phyloP scores from a whole-genome alignment of 2,888 invertebrate genomes.

The Catocala sponsa region DNA sequence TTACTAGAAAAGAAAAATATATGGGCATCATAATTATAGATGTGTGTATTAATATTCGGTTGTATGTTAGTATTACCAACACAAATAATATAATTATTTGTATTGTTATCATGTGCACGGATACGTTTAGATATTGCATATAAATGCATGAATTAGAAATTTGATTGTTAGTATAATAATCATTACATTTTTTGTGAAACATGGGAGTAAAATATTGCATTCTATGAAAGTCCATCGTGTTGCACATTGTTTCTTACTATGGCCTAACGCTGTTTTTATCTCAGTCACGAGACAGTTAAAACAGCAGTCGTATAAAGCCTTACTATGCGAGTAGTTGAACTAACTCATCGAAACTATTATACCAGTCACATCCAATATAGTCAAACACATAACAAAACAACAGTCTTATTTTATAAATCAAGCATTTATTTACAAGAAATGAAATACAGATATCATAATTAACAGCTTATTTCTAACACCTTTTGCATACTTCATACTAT shows the following conservation, averaged over 20 bases:
- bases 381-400: no score
- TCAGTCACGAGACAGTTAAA: no score
- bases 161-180: conserved; percentile 1
- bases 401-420: no score
- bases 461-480: no score
- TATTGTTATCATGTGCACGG: conserved; percentile 13
- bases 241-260: conserved; percentile 33
- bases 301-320: no score
- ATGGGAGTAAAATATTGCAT: conserved; percentile 61
- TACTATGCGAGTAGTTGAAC: no score
- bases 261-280: conserved; percentile 19
- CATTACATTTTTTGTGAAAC: conserved; percentile 1
- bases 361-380: no score
- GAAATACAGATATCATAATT: no score
- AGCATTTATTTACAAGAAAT: no score
- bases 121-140: conserved; percentile 7
- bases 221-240: conserved; percentile 62
- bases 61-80: conserved; percentile 13
- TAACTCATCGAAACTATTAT: no score
- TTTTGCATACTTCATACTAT: no score
- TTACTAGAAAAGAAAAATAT: neutral
- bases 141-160: conserved; percentile 17
- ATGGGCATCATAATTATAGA: neutral
- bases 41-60: conserved; percentile 2
- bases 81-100: neutral